A percentile compares a stretch with the other conserved stretches of the same genome.
These are phyloP conservation scores for Tanytarsus gracilentus DNA, from an alignment of 2,888 invertebrate species.

Conservation along the genomic window DNA sequence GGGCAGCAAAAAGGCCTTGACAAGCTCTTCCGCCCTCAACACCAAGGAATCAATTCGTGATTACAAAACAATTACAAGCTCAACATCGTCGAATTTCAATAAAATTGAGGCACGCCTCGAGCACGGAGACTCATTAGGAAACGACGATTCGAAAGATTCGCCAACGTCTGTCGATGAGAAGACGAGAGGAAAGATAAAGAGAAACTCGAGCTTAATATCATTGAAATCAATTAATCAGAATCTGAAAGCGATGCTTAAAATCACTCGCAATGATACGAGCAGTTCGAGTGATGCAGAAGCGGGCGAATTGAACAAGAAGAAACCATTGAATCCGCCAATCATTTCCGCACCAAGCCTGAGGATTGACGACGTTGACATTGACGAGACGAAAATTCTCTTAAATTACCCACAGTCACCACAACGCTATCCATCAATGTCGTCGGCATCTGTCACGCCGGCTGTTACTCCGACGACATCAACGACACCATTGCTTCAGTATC, in stretches of 20 bases:
- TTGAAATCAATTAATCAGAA: constrained; percentile 43
- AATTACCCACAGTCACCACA: constrained; percentile 40
- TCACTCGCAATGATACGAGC: constrained; percentile 15
- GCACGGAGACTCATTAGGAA: constrained; percentile 6
- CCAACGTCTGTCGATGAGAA: constrained; percentile 9
- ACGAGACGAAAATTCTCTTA: constrained; percentile 38
- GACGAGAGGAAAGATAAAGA: constrained; percentile 30
- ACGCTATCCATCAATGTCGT: constrained; percentile 29
- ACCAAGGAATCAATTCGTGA: constrained; percentile 17
- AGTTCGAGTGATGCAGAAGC: constrained; percentile 13
- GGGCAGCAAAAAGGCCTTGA: background rate
- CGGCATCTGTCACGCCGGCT: constrained; percentile 18
- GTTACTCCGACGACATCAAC: constrained; percentile 16
- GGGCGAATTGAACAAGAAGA: background rate
- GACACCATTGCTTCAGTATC: constrained; percentile 14
- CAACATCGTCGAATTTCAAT: constrained; percentile 16
- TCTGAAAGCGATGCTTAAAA: constrained; percentile 38
- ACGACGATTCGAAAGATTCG: constrained; percentile 11
- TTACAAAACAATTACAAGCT: constrained; percentile 17
- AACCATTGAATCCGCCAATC: constrained; percentile 7
- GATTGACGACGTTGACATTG: constrained; percentile 39
- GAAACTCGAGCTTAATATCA: constrained; percentile 37
- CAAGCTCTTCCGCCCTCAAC: constrained; percentile 15
- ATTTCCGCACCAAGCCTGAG: constrained; percentile 37
- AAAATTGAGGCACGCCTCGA: constrained; percentile 6